Conservation (phyloP, 2,888 invertebrate species). For the Zygothrica quintamaculata region DNA sequence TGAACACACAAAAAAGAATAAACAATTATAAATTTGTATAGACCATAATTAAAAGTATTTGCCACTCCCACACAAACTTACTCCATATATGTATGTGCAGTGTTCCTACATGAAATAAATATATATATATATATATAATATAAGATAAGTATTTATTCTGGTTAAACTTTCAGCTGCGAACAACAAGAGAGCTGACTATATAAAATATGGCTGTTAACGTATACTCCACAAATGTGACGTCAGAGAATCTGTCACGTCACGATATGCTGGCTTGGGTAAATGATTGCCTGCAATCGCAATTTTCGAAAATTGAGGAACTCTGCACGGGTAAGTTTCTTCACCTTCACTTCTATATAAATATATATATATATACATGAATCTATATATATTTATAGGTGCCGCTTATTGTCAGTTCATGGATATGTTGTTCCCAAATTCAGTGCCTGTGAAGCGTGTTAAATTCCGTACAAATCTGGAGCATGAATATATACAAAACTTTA, state of each 20-base stretch:
- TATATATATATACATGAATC: too few species aligned
- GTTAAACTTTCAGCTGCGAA: slow-evolving; percentile 28
- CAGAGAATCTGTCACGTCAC: slow-evolving; percentile 98
- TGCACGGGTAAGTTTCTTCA: slow-evolving; percentile 88
- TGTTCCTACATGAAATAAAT: background rate
- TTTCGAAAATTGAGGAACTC: slow-evolving; percentile 98
- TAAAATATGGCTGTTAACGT: slow-evolving; percentile 96
- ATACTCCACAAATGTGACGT: slow-evolving; percentile 97
- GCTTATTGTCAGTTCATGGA: slow-evolving; percentile 99
- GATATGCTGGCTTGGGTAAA: slow-evolving; percentile 99
- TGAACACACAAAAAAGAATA: slow-evolving; percentile 43
- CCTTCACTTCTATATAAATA: too few species aligned
- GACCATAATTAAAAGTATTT: slow-evolving; percentile 43
- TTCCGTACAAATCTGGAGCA: slow-evolving; percentile 94
- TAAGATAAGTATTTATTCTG: too few species aligned
- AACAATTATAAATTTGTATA: slow-evolving; percentile 55
- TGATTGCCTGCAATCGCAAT: slow-evolving; percentile 94
- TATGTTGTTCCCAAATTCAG: slow-evolving; percentile 95
- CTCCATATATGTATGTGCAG: slow-evolving; percentile 36
- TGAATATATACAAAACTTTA: slow-evolving; percentile 50
- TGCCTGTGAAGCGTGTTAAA: slow-evolving; percentile 96
- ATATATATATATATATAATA: too few species aligned
- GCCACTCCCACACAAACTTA: slow-evolving; percentile 46
- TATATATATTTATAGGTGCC: slow-evolving; percentile 88
- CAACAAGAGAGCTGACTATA: slow-evolving; percentile 18